phyloP scores from a whole-genome alignment of 2,888 invertebrate species.

The Entomobrya multifasciata region DNA sequence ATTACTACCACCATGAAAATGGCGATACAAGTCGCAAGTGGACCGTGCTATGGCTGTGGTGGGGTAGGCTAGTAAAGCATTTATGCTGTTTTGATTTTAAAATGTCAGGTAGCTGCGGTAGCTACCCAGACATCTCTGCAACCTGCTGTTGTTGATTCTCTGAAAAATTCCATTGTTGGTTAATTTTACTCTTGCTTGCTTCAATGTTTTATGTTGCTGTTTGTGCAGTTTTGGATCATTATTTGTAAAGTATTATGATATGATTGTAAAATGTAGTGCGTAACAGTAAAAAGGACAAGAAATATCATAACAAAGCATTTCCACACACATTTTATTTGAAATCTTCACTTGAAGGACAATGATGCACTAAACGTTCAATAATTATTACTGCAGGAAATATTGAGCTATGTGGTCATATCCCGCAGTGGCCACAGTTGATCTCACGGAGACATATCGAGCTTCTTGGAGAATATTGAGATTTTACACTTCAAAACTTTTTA shows the following conservation, averaged over 20 bases:
- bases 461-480: neutral
- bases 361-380: neutral
- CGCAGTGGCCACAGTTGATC: too few relatives aligned
- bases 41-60: slow-evolving; percentile 29
- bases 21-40: slow-evolving; percentile 1
- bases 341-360: too few relatives aligned
- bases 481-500: neutral
- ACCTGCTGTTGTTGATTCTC: slow-evolving; percentile 58
- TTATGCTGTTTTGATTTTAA: neutral
- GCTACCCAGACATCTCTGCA: slow-evolving; percentile 24
- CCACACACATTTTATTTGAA: neutral
- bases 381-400: slow-evolving; percentile 37
- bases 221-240: too few relatives aligned
- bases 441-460: neutral
- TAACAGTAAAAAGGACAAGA: neutral
- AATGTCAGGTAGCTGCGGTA: slow-evolving; percentile 1
- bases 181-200: neutral
- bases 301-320: neutral
- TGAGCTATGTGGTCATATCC: slow-evolving; percentile 55
- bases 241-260: neutral
- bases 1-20: slow-evolving; percentile 17
- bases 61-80: neutral
- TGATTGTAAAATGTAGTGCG: neutral
- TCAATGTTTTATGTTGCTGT: neutral
- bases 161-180: slow-evolving; percentile 40